Base-by-base conservation (phyloP, 1,140 invertebrate species). In the Macrocentrus cingulum region DNA sequence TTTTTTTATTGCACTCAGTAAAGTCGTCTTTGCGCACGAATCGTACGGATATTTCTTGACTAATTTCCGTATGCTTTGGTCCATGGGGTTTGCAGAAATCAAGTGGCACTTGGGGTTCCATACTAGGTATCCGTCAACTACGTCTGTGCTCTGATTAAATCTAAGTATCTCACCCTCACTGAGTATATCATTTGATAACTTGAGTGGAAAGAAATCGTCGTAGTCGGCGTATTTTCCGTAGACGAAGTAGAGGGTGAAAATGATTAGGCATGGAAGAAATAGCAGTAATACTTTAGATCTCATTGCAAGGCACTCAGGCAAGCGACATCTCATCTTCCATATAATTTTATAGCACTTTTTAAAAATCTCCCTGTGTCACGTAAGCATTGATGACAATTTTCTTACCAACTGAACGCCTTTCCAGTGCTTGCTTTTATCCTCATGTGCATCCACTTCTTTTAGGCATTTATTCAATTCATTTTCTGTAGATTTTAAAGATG, bases 101-200 rank as follows among this genome's bases (percentile, higher is more conserved):
- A 92, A 88, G 58, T 83, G 81, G 63, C 90, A 92, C 54, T 82
- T 82, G 1, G 85, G 76, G 66, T 83, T 89, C 73, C 85, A 86
- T 1, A 91, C 84, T 36, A 90, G 71, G 66, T 84, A 88, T 15
- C 84, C 84, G 25, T 78, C 66, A 18, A 72, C 58, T 13, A 61
- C 11, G 13, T 67, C 72, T 70, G 60, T 2, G 29, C n/a, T n/a
- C n/a, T n/a, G n/a, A n/a, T 41, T 1, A 4, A 41, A 55, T 19
- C 9, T 15, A 49, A 39, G 8, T 50, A 39, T 37, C 25, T 39
- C 2, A 4, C 16, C 22, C 25, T 41, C 29, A 51, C 15, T n/a
- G 4, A 44, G 9, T 29, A 29, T 29, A 29, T 29, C 9, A 5
- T 5, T 29, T 29, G 25, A 29, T 29, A 29, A 42, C 9, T 57